Conservation (phyloP, 2,113 vertebrate species). For the Spermophilus dauricus region DNA sequence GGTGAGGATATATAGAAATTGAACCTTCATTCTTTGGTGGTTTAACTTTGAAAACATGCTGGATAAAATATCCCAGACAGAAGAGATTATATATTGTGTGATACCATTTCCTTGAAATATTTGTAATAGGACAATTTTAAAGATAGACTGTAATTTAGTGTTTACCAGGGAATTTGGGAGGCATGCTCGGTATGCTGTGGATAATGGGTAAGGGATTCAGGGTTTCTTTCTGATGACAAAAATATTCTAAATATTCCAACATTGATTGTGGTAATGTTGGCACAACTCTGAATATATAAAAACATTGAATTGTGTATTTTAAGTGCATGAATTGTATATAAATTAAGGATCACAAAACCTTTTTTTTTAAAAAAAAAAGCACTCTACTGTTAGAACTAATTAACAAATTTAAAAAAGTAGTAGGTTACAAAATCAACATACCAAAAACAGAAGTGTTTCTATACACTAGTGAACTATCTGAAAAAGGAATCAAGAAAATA, state of each 20-base stretch:
- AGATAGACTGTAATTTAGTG: neutral
- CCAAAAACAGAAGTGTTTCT: neutral
- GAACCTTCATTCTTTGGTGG: neutral
- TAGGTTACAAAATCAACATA: neutral
- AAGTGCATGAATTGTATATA: neutral
- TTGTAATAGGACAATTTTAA: neutral
- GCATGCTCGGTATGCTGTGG: neutral
- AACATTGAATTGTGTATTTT: neutral
- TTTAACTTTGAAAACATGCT: slow-evolving; percentile 16
- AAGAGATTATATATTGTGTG: neutral
- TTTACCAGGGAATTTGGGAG: neutral
- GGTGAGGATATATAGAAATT: neutral
- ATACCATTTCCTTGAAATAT: neutral
- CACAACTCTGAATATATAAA: neutral
- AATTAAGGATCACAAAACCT: neutral
- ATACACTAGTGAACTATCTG: neutral
- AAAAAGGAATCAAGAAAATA: too few relatives aligned
- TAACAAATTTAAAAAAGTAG: neutral
- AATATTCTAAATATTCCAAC: neutral
- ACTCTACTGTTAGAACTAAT: neutral
- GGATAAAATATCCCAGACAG: neutral
- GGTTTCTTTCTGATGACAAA: neutral
- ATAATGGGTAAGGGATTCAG: neutral
- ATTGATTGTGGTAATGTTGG: neutral
- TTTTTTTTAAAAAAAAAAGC: neutral